Base-by-base conservation (phyloP, 2,888 invertebrate species). In the Nomada lathburiana region DNA sequence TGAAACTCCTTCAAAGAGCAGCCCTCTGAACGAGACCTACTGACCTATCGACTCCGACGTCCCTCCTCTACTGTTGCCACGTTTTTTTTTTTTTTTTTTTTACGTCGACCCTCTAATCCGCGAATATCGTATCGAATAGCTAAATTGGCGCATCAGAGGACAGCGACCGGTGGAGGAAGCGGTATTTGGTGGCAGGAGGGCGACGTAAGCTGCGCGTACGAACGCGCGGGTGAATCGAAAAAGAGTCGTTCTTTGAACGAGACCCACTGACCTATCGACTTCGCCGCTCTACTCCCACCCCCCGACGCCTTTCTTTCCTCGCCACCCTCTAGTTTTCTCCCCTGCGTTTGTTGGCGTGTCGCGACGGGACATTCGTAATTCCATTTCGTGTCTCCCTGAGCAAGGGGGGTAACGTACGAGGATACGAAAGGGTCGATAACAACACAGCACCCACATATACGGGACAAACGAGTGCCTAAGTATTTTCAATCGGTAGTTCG, bases 191-290 rank as follows among this genome's bases (percentile, higher is more conserved):
- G 63, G 72, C 60, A 59, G 64, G 59, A 53, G 69, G 73, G 63
- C 73, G 80, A 85, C 80, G 83, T 82, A 53, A 7, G 86, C 85
- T 85, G 86, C 86, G 86, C 87, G 87, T 83, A 84, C 76, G 82
- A 82, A 84, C 86, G 81, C 86, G 76, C 79, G 83, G 70, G 76
- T 88, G 85, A 88, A 88, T 88, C 87, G 81, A 88, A 80, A 36
- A 81, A 83, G 86, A 83, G 85, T 83, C 88, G 86, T 88, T 88
- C 85, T 88, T 83, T 88, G 88, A 88, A 88, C 88, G 88, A 88
- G 88, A 88, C 88, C 88, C 83, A 88, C 88, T 88, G 88, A 88
- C 88, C 88, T 88, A 88, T 88, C 88, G 88, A 88, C 88, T 88
- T 36, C 78, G 70, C 50, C 71, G 60, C 78, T 72, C 73, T 20